Percentiles rank a stretch among this genome's conserved stretches.
These are phyloP conservation scores for Peucedramus taeniatus DNA, from an alignment of 2,113 vertebrate species.

Conservation along the genomic window DNA sequence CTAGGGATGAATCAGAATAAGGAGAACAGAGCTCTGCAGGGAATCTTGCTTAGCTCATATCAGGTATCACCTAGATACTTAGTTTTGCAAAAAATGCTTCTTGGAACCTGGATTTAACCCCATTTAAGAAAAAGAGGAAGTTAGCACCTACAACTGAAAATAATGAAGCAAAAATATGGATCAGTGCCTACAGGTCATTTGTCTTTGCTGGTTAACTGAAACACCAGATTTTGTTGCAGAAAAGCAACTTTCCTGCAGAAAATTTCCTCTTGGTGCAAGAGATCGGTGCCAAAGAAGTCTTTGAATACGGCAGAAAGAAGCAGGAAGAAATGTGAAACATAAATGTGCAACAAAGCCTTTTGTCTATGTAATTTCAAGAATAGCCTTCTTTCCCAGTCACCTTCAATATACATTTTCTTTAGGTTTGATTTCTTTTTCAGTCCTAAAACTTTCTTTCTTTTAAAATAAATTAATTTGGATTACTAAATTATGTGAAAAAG, in stretches of 20 bases:
- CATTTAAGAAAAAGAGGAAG: neutral
- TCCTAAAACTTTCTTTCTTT: neutral
- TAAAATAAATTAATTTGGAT: neutral
- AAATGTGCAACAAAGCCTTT: neutral
- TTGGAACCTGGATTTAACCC: neutral
- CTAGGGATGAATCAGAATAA: neutral
- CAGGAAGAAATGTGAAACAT: neutral
- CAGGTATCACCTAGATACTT: neutral
- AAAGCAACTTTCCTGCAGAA: neutral
- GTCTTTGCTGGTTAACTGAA: neutral
- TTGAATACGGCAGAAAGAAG: neutral
- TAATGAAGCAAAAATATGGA: neutral
- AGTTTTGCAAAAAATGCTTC: neutral
- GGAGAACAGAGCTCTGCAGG: neutral
- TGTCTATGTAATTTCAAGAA: neutral
- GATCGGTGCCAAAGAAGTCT: neutral
- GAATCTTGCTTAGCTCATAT: neutral
- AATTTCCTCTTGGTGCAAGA: neutral
- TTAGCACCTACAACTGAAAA: neutral
- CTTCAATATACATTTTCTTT: neutral
- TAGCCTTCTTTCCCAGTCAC: neutral
- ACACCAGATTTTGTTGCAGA: neutral
- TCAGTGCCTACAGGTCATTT: neutral
- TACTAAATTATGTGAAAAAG: neutral
- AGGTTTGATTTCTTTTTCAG: neutral